Conservation (phyloP, 2,888 invertebrate species). For the Volucella zonaria region DNA sequence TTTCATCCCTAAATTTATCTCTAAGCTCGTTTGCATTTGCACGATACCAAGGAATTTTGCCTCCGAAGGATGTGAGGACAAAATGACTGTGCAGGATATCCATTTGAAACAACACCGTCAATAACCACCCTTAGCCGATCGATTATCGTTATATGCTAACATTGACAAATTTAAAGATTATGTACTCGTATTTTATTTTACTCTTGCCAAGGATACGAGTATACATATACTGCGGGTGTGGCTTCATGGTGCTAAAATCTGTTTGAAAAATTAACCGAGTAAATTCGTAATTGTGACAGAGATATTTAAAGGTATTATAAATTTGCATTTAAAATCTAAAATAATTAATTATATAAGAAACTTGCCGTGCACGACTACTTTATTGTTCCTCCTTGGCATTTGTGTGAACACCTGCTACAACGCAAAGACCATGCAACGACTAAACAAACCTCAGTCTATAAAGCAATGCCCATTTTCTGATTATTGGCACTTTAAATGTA, state of each 20-base stretch:
- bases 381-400: too few species aligned
- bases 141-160: constrained; percentile 34
- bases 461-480: too few species aligned
- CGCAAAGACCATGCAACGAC: too few species aligned
- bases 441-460: too few species aligned
- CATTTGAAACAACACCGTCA: constrained; percentile 7
- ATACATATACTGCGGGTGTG: background rate
- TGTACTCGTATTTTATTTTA: constrained; percentile 23
- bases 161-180: constrained; percentile 30
- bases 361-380: too few species aligned
- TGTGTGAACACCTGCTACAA: too few species aligned
- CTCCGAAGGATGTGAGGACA: constrained; percentile 16
- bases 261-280: constrained; percentile 13
- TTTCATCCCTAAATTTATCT: constrained; percentile 41
- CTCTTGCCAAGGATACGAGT: constrained; percentile 8
- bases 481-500: too few species aligned
- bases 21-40: constrained; percentile 38
- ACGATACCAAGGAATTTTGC: background rate
- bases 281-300: too few species aligned
- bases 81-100: constrained; percentile 14
- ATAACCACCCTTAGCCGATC: constrained; percentile 7
- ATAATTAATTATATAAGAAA: too few species aligned
- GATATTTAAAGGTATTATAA: too few species aligned
- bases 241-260: constrained; percentile 23
- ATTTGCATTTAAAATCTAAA: too few species aligned